Evolutionary conservation across 2,888 invertebrate genomes (phyloP).

Genomic region (Lasioglossum villosulum): DNA sequence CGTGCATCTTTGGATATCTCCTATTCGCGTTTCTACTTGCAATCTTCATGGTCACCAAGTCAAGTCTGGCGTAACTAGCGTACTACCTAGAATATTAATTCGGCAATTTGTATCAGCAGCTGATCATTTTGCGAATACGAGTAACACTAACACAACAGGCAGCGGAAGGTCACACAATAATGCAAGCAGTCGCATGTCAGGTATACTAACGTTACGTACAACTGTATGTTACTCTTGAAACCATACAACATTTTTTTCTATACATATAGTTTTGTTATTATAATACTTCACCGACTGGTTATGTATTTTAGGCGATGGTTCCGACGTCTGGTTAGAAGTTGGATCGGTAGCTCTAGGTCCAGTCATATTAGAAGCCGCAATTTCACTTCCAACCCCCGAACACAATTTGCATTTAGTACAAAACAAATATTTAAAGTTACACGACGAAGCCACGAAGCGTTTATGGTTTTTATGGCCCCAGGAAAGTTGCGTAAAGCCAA

Average conservation of each 20-base stretch:
- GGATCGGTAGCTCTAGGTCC: conserved; percentile 96
- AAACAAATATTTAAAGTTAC: conserved; percentile 92
- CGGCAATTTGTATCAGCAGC: conserved; percentile 89
- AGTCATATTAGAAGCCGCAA: conserved; percentile 94
- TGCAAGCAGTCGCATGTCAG: conserved; percentile 84
- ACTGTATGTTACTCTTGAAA: background rate
- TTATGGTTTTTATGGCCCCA: conserved; percentile 98
- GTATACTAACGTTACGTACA: conserved; percentile 58
- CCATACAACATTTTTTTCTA: too few species aligned
- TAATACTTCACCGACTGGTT: background rate
- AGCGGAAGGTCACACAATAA: conserved; percentile 87
- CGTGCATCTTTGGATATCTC: conserved; percentile 94
- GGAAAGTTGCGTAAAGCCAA: conserved; percentile 87
- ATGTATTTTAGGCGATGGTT: conserved; percentile 80
- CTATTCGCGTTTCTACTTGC: conserved; percentile 94
- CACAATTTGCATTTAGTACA: conserved; percentile 92
- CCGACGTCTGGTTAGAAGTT: conserved; percentile 96
- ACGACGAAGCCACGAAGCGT: conserved; percentile 93
- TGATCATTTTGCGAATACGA: conserved; percentile 85
- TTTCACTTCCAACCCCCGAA: conserved; percentile 91
- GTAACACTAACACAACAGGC: conserved; percentile 89
- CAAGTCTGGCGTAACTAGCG: conserved; percentile 94
- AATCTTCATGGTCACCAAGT: conserved; percentile 98
- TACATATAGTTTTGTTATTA: background rate
- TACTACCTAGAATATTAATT: conserved; percentile 91